These are phyloP conservation scores for Pseudotriccus pelzelni DNA, from an alignment of 2,797 vertebrate genomes.

Conservation along the genomic window DNA sequence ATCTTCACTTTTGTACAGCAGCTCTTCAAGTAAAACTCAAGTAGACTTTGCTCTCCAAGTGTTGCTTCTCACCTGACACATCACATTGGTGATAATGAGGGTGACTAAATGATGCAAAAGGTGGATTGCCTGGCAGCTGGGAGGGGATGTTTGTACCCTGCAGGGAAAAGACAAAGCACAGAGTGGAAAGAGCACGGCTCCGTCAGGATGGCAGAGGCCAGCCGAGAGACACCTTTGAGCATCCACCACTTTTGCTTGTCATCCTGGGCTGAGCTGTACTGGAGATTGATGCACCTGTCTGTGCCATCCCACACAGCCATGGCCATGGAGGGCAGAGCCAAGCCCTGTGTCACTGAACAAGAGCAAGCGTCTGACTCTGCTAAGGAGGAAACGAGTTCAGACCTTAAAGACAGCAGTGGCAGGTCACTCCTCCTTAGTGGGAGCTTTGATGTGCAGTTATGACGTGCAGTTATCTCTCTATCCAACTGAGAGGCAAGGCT, in stretches of 20 bases:
- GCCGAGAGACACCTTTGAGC: background rate
- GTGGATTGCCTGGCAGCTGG: background rate
- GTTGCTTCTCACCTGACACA: background rate
- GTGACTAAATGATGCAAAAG: background rate
- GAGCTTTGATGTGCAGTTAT: background rate
- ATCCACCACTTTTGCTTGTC: fast-evolving
- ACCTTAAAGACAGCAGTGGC: background rate
- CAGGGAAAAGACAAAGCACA: background rate
- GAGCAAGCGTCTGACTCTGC: background rate
- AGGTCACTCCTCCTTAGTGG: background rate
- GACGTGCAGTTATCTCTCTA: background rate
- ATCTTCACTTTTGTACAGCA: background rate
- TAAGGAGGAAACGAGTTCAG: background rate
- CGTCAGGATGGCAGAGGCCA: background rate
- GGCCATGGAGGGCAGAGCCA: background rate
- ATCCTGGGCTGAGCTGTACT: background rate
- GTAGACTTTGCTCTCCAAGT: background rate
- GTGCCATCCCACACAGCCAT: fast-evolving
- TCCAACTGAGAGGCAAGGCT: background rate
- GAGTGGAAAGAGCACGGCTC: background rate
- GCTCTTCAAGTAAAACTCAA: background rate
- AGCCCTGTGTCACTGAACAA: fast-evolving
- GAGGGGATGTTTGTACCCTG: background rate
- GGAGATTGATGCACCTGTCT: fast-evolving
- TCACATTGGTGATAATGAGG: fast-evolving